Base-by-base conservation (phyloP, 2,113 vertebrate genomes). In the Laticauda colubrina region DNA sequence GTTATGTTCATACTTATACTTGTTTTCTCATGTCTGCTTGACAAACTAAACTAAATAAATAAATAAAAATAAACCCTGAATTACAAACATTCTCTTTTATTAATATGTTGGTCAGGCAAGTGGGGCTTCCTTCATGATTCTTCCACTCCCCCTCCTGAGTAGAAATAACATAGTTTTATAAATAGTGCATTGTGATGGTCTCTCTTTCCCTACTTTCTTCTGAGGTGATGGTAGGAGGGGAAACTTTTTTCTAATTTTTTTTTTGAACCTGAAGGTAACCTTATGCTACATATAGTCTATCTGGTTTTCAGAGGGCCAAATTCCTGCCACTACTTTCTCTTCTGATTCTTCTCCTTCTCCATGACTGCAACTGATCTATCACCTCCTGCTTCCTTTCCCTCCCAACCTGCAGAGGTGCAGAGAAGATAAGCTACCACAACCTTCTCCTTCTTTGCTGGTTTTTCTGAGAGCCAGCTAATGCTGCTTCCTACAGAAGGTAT, bases 51-150 rank as follows among this genome's bases (percentile, higher is more conserved):
- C 48, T 48, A 48, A 48, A 48, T 48, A 48, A 48, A 48, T 48
- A 48, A 48, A 8, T 48, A 48, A 48, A 48, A 48, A 48, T 48
- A 48, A 48, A 48, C 12, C 29, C 29, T n/a, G 64, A n/a, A 2
- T 29, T 69, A 69, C 64, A n/a, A 34, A 34, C 34, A n/a, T 69
- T 69, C 29, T 69, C 12, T 29, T 69, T 15, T 15, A 5, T 15
- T 51, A 85, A 88, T 48, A 56, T 39, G 88, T 92, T 24, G 21
- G 34, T 88, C 34, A 81, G 9, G 34, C 75, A 10, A 57, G 91
- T 54, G 54, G 57, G 92, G 5, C 8, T 26, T 48, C 34, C 64
- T 55, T 91, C 53, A 93, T 4, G 88, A 89, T 92, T 95, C 75
- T 94, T 4, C 29, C 54, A n/a, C n/a, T n/a, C 18, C 6, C 1